phyloP scores from a whole-genome alignment of 2,888 invertebrate species.

The Hoplodrina ambigua region DNA sequence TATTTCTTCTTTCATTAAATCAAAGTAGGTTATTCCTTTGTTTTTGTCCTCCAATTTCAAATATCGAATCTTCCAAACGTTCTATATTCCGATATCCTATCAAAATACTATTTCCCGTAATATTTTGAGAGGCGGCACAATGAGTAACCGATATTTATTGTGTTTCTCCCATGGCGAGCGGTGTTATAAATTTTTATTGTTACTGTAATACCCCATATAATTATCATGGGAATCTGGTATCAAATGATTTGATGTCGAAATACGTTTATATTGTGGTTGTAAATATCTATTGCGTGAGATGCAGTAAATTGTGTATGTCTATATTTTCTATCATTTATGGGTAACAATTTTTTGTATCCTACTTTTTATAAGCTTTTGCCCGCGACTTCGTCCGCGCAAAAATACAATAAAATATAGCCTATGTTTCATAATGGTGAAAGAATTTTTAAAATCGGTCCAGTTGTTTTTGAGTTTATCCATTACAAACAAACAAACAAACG shows the following conservation, averaged over 20 bases:
- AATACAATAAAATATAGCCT: no score
- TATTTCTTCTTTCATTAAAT: no score
- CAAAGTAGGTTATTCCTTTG: neutral
- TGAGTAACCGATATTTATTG: slow-evolving; percentile 59
- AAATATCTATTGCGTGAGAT: slow-evolving; percentile 56
- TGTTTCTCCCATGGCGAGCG: slow-evolving; percentile 55
- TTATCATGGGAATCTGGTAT: slow-evolving; percentile 71
- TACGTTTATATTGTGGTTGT: slow-evolving; percentile 45
- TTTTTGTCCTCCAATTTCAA: neutral
- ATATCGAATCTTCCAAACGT: slow-evolving; percentile 4
- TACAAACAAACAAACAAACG: no score
- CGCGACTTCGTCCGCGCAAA: no score
- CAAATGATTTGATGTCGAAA: slow-evolving; percentile 59
- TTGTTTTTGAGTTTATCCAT: no score
- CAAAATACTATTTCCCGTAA: slow-evolving; percentile 43
- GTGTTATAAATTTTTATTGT: slow-evolving; percentile 66
- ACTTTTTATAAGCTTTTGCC: no score
- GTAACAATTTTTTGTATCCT: neutral
- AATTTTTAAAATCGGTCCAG: no score
- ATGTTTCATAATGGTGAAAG: no score
- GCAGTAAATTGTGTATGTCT: slow-evolving; percentile 17
- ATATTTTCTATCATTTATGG: neutral
- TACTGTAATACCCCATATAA: slow-evolving; percentile 66
- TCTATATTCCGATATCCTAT: slow-evolving; percentile 23
- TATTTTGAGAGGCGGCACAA: slow-evolving; percentile 48